Conservation (phyloP, 1,140 invertebrate species). For the Lethocerus indicus region DNA sequence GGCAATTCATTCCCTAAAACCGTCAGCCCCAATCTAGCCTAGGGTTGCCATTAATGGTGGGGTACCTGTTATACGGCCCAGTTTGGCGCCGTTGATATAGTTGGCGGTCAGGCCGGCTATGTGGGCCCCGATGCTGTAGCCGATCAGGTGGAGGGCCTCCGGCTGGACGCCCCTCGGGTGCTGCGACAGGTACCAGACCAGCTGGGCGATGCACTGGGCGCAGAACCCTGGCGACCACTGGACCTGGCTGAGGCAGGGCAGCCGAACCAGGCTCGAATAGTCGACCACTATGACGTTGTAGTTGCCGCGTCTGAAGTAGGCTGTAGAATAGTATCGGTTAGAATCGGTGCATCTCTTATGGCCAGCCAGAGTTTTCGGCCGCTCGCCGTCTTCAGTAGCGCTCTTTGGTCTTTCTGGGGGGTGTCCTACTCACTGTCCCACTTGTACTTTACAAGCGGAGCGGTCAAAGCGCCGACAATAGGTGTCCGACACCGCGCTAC, state of each 20-base stretch:
- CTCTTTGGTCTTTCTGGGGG: no score
- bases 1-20: no score
- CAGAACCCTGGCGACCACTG: slow-evolving; percentile 67
- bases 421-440: no score
- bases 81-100: slow-evolving; percentile 41
- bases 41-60: not conserved
- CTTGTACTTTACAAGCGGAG: no score
- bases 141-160: slow-evolving; percentile 58
- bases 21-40: no score
- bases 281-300: slow-evolving; percentile 81
- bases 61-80: slow-evolving; percentile 60
- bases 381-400: no score
- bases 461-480: no score
- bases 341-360: no score
- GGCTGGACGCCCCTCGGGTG: slow-evolving; percentile 55
- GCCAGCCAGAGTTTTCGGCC: no score
- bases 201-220: slow-evolving; percentile 61
- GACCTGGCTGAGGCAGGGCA: slow-evolving; percentile 63
- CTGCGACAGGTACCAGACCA: slow-evolving; percentile 55
- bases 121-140: slow-evolving; percentile 72
- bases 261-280: slow-evolving; percentile 58
- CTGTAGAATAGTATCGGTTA: no score
- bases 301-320: slow-evolving; percentile 58
- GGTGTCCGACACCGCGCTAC: no score
- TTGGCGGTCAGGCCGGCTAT: slow-evolving; percentile 68